These are phyloP conservation scores for Manduca sexta DNA, from an alignment of 1,140 invertebrate genomes.

Conservation along the genomic window DNA sequence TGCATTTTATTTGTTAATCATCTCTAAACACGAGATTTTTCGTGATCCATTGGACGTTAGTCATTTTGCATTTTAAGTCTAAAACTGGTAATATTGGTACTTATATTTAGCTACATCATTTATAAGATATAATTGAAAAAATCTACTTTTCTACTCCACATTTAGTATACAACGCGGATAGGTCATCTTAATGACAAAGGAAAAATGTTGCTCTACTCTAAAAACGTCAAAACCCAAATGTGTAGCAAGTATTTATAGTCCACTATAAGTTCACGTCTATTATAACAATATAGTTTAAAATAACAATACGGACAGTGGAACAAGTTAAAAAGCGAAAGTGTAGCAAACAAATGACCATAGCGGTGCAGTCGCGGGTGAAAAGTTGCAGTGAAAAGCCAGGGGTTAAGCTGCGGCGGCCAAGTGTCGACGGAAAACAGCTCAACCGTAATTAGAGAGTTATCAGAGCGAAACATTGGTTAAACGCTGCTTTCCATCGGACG, in stretches of 20 bases:
- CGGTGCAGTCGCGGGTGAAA: conserved; percentile 45
- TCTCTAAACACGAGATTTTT: no score
- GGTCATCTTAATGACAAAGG: conserved; percentile 14
- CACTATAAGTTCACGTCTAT: conserved; percentile 26
- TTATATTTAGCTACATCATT: no score
- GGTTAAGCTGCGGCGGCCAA: conserved; percentile 48
- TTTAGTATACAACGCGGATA: no score
- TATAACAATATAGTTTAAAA: conserved; percentile 26
- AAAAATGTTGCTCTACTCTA: conserved; percentile 17
- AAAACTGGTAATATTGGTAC: no score
- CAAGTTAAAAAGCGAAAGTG: conserved; percentile 54
- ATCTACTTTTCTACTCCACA: no score
- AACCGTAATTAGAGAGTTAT: conserved; percentile 69
- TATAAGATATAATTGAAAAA: no score
- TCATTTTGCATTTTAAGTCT: no score
- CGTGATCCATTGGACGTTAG: no score
- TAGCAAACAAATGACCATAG: conserved; percentile 44
- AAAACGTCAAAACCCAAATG: conserved; percentile 15
- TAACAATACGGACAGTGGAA: conserved; percentile 1
- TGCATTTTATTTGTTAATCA: no score
- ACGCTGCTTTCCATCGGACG: conserved; percentile 68
- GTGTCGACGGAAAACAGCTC: conserved; percentile 59
- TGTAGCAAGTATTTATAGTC: conserved; percentile 20
- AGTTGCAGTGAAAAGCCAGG: conserved; percentile 53
- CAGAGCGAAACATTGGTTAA: conserved; percentile 70